Base-by-base conservation (phyloP, 2,797 vertebrate genomes). In the Hafferia zeledoni region DNA sequence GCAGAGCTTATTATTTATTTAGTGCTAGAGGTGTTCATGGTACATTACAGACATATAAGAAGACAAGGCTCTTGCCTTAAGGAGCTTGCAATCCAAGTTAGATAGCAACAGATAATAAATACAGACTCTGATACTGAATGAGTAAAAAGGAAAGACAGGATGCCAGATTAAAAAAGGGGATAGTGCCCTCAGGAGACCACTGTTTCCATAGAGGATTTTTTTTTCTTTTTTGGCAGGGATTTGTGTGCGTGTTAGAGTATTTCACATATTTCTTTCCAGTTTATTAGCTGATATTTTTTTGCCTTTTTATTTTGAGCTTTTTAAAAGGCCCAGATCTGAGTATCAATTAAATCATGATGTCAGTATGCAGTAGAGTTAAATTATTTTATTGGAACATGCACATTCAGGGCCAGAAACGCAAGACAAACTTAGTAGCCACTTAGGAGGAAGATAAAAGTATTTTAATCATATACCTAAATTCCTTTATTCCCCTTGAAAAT, bases 1-100 rank as follows among this genome's bases (percentile, higher is more conserved):
- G 90, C 55, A 89, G 77, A 95, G 74, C 65, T 93, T 91, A 83
- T 95, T 95, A 92, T 87, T 96, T 95, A 75, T 93, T 96, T 94
- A 95, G 90, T 82, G 59, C 80, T 95, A 68, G 64, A 96, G 79
- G 79, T 93, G 87, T 87, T 90, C 78, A 65, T 77, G 78, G 75
- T 87, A 91, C 70, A 83, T 97, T 93, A 93, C 9, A 17, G 83
- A 81, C 69, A 50, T 69, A 69, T 71, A 96, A 88, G 78, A 91
- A 94, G 91, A 96, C 28, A 23, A 96, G 83, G 69, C 91, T 78
- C 23, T 91, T 90, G 83, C 85, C 95, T 83, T 96, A 87, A 95
- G 90, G 75, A 95, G 46, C 61, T 89, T 89, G 83, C 71, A 91
- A 60, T 93, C 78, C 86, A 79, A 91, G 81, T 91, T 90, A 96